Evolutionary conservation across 1,140 invertebrate species (phyloP).

Genomic region (Brachionus calyciflorus): DNA sequence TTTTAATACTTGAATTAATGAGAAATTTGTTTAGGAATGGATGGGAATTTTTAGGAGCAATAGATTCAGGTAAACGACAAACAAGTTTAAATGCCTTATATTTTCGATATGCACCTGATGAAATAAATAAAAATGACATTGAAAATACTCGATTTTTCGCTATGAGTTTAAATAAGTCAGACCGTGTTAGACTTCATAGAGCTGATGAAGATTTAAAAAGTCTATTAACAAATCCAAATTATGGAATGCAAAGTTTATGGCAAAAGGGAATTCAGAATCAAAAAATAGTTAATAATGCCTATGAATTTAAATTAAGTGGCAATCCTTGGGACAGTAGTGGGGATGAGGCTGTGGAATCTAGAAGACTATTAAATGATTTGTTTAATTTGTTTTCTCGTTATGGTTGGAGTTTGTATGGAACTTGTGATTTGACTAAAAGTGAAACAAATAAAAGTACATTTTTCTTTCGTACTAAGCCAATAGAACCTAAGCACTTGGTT

Average conservation of each 20-base stretch:
- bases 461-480: constrained; percentile 20
- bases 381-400: constrained; percentile 20
- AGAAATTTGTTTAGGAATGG: constrained; percentile 23
- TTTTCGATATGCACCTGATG: constrained; percentile 6
- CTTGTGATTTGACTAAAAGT: constrained; percentile 13
- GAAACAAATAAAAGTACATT: constrained; percentile 11
- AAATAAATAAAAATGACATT: not conserved
- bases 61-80: constrained; percentile 7
- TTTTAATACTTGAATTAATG: not conserved
- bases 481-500: not conserved
- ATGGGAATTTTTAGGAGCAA: not conserved
- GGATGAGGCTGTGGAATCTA: constrained; percentile 10
- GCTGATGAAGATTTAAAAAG: not conserved
- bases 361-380: not conserved
- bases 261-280: not conserved
- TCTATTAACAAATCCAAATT: not conserved
- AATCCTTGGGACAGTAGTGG: not conserved
- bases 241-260: not conserved
- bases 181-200: not conserved
- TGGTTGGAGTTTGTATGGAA: constrained; percentile 27
- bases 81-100: not conserved
- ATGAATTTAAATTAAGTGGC: constrained; percentile 16
- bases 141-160: not conserved
- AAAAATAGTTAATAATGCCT: not conserved
- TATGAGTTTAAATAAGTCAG: not conserved